Percentiles rank a stretch among this genome's conserved stretches.
Conservation (phyloP, 2,888 invertebrate species). For the Acrobasis consociella region DNA sequence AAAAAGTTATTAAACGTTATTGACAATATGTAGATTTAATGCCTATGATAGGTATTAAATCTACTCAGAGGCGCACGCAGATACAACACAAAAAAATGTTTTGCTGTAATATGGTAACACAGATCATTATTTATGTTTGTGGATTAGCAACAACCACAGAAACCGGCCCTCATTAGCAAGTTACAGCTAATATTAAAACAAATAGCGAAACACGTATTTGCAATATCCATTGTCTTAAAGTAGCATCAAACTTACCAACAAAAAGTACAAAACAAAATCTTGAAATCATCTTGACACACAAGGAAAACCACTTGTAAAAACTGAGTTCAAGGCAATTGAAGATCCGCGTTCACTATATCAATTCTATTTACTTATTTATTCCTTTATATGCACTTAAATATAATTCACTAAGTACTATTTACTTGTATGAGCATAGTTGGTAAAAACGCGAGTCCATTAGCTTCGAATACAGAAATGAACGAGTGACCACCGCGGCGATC, state of each 20-base stretch:
- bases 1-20: too few species aligned
- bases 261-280: constrained; percentile 57
- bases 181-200: neutral
- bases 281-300: constrained; percentile 58
- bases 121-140: neutral
- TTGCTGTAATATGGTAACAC: constrained; percentile 8
- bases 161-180: neutral
- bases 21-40: too few species aligned
- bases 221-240: neutral
- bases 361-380: constrained; percentile 4
- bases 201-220: neutral
- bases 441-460: neutral
- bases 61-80: too few species aligned
- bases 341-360: constrained; percentile 28
- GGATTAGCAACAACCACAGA: neutral
- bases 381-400: constrained; percentile 6
- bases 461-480: neutral
- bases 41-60: too few species aligned
- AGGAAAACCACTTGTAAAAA: constrained; percentile 58
- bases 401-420: constrained; percentile 13
- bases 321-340: constrained; percentile 51
- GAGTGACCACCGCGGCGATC: neutral
- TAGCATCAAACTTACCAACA: constrained; percentile 60
- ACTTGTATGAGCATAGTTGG: constrained; percentile 6
- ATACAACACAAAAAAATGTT: neutral